These are phyloP conservation scores for Calliopsis andreniformis DNA, from an alignment of 1,140 invertebrate genomes.

Conservation along the genomic window DNA sequence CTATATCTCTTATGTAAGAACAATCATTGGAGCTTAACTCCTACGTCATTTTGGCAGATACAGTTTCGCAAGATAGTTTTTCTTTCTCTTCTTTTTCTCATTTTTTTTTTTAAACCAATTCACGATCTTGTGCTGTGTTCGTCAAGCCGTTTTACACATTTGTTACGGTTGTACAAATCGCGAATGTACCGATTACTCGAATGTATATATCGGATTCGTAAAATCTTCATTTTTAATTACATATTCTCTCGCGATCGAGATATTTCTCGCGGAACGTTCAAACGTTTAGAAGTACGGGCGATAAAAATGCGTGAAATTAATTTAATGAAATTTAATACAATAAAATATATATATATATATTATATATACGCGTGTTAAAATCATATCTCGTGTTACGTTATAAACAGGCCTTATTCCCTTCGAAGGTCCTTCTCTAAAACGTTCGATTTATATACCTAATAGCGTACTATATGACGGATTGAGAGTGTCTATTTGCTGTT, in stretches of 20 bases:
- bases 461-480: constrained; percentile 72
- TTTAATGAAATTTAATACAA: constrained; percentile 58
- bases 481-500: constrained; percentile 71
- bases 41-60: constrained; percentile 61
- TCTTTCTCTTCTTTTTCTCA: constrained; percentile 3
- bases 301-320: constrained; percentile 48
- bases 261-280: constrained; percentile 10
- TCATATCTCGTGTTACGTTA: constrained; percentile 53
- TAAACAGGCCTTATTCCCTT: constrained; percentile 71
- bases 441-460: constrained; percentile 71
- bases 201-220: not conserved
- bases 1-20: constrained; percentile 62
- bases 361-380: constrained; percentile 36
- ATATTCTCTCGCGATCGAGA: constrained; percentile 7
- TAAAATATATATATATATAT: constrained; percentile 61
- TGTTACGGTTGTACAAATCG: constrained; percentile 40
- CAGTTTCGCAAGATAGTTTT: constrained; percentile 32
- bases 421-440: constrained; percentile 66
- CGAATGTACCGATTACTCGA: not conserved
- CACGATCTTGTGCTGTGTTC: constrained; percentile 57
- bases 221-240: constrained; percentile 15
- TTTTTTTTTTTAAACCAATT: constrained; percentile 30
- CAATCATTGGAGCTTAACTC: constrained; percentile 54
- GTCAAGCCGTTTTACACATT: constrained; percentile 54
- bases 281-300: constrained; percentile 14